Conservation (phyloP, 2,797 vertebrate species). For the Oreortyx pictus region DNA sequence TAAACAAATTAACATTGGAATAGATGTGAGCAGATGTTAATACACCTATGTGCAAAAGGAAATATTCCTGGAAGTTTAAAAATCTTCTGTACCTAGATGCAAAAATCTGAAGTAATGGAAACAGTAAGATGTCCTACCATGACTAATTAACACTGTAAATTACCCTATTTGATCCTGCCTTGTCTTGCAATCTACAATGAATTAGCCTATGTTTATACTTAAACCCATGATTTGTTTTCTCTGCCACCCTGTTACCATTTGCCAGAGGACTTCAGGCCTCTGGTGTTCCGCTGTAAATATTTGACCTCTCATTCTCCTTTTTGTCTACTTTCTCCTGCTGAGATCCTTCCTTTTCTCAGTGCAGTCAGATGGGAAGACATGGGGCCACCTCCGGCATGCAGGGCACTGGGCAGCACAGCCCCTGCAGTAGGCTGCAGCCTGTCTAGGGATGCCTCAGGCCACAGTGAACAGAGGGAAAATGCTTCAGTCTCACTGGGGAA, state of each 20-base stretch:
- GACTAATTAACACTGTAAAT: background rate
- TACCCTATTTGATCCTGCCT: background rate
- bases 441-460: background rate
- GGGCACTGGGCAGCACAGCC: background rate
- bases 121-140: background rate
- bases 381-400: background rate
- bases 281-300: conserved; percentile 22
- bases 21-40: background rate
- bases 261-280: background rate
- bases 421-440: background rate
- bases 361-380: background rate
- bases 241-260: conserved; percentile 38
- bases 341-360: conserved; percentile 56
- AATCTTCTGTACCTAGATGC: background rate
- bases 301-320: conserved; percentile 28
- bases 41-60: background rate
- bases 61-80: conserved; percentile 8
- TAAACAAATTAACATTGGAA: background rate
- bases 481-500: background rate
- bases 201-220: conserved; percentile 18
- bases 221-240: conserved; percentile 29
- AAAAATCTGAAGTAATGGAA: conserved; percentile 14
- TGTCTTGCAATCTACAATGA: background rate
- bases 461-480: background rate
- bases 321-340: conserved; percentile 50